These are phyloP conservation scores for Vireo griseus DNA, from an alignment of 2,797 vertebrate genomes.

Conservation along the genomic window DNA sequence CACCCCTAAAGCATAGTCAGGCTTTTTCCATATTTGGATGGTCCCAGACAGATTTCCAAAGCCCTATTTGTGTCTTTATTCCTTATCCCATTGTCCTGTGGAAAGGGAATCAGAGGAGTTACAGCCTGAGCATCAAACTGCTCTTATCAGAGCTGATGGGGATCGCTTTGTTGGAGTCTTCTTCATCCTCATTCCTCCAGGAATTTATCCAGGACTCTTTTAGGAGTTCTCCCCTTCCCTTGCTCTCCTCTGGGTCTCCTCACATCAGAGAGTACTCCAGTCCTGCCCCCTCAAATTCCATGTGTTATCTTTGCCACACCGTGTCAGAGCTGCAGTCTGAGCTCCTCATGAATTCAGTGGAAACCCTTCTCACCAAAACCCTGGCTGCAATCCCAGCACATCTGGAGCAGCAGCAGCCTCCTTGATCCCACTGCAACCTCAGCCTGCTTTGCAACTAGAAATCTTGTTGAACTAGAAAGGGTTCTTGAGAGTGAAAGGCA, in stretches of 20 bases:
- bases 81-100: not conserved
- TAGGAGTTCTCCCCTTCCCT: not conserved
- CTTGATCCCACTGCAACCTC: accelerated
- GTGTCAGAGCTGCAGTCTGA: not conserved
- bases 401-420: not conserved
- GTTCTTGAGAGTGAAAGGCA: not conserved
- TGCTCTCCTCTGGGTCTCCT: not conserved
- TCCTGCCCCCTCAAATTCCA: not conserved
- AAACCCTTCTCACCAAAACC: not conserved
- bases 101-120: not conserved
- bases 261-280: accelerated
- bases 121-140: not conserved
- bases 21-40: not conserved
- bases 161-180: accelerated
- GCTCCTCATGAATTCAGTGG: not conserved
- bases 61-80: not conserved
- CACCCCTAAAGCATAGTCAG: not conserved
- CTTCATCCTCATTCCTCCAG: not conserved
- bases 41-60: not conserved
- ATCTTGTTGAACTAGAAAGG: no score
- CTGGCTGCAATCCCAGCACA: not conserved
- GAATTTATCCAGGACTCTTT: not conserved
- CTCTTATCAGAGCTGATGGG: not conserved
- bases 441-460: not conserved
- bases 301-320: accelerated